Evolutionary conservation across 2,113 vertebrate genomes (phyloP), one percentile per base, ranked within the genome.

Genomic region (Cromileptes altivelis): DNA sequence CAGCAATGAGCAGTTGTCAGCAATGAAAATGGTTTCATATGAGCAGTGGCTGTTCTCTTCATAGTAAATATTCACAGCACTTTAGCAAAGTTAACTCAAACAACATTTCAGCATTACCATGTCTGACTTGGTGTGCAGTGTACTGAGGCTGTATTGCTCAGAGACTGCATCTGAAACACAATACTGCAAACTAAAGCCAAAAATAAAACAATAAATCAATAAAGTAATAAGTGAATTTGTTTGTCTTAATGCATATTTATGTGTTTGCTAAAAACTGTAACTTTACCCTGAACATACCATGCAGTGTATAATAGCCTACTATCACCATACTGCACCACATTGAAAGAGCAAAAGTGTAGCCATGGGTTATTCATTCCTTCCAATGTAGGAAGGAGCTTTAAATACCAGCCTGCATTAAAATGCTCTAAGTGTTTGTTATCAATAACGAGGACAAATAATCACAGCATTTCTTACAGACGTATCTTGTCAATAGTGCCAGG

Each of bases 391-490:
- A 6, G 33, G 33, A 37, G 33, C 33, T 37, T 37, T 37, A 1
- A 37, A 37, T 37, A 6, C 5, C 3, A 30, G 30, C 30, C 30
- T 6, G 0, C 5, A 37, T 7, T 11, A 9, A 52, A 52, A 23
- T 18, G 21, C 47, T 30, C 15, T 0, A 42, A 1, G 19, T 42
- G 17, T 23, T 15, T 57, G 21, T 6, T 4, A 15, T 70, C 6
- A 18, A 21, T 27, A 19, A 17, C 19, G 21, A 55, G 15, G 10
- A 18, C 2, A 30, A 49, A 73, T 3, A 12, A 56, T 37, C 1
- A 2, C 42, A 40, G 13, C 9, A 11, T 53, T 1, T 5, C 1
- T 53, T 55, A 8, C 1, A 40, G 10, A 0, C 1, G 1, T 7
- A 37, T 37, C 33, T 37, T 52, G 14, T 52, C 9, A 55, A 15